These are phyloP conservation scores for Redunca redunca DNA, from an alignment of 2,113 vertebrate species.

Conservation along the genomic window DNA sequence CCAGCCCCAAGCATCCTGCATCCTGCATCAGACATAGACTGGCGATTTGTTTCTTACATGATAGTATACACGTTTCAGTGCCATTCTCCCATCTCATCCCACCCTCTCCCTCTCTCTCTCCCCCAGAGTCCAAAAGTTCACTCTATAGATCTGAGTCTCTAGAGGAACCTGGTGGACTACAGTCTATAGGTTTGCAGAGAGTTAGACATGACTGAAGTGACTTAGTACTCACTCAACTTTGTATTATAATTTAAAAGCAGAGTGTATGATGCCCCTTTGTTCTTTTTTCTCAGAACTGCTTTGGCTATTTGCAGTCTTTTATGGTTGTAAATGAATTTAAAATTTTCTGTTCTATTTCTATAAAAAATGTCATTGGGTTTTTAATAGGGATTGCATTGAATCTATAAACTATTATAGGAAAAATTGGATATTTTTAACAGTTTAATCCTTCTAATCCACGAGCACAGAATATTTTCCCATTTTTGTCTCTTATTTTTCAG, in stretches of 20 bases:
- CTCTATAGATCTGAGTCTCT: too few species aligned
- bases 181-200: too few species aligned
- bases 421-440: not conserved
- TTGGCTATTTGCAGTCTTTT: not conserved
- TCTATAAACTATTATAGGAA: not conserved
- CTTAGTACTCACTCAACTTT: not conserved
- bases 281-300: not conserved
- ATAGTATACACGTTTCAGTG: too few species aligned
- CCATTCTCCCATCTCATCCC: too few species aligned
- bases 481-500: not conserved
- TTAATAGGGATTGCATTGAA: not conserved
- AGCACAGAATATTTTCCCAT: not conserved
- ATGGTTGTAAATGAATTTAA: not conserved
- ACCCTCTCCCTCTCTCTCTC: too few species aligned
- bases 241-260: not conserved
- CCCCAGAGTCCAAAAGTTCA: too few species aligned
- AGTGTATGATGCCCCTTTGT: not conserved
- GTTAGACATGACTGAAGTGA: not conserved
- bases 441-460: not conserved
- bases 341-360: not conserved
- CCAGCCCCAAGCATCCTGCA: too few species aligned
- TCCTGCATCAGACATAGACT: too few species aligned
- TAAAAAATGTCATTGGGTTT: not conserved
- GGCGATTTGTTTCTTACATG: too few species aligned
- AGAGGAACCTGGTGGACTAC: not conserved